These are phyloP conservation scores for Achroia grisella DNA, from an alignment of 1,140 invertebrate species.

Conservation along the genomic window DNA sequence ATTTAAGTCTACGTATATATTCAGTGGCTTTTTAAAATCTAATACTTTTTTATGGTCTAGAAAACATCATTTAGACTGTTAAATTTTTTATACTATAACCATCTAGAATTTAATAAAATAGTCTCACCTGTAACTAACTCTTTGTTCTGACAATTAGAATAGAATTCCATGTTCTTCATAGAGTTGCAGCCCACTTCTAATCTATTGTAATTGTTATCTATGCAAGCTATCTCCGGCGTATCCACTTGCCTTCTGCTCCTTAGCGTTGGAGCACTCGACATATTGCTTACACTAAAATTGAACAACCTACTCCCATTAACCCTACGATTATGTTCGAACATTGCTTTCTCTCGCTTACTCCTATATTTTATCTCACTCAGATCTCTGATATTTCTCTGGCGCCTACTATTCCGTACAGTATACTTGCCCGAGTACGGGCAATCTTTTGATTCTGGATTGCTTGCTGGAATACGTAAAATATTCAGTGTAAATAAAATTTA, in stretches of 20 bases:
- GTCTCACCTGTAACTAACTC: conserved; percentile 69
- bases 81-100: too few species aligned
- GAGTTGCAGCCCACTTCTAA: conserved; percentile 82
- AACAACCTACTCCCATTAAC: conserved; percentile 58
- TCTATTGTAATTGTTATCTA: conserved; percentile 72
- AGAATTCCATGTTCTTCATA: conserved; percentile 83
- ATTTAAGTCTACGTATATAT: too few species aligned
- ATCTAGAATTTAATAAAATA: too few species aligned
- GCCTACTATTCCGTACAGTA: conserved; percentile 76
- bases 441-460: conserved; percentile 79
- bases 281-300: conserved; percentile 65
- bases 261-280: conserved; percentile 48
- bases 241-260: conserved; percentile 42
- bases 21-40: too few species aligned
- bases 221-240: conserved; percentile 42
- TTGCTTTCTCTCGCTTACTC: conserved; percentile 38
- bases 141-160: conserved; percentile 80
- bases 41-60: too few species aligned
- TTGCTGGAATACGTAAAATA: conserved; percentile 75
- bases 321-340: conserved; percentile 51
- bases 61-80: too few species aligned
- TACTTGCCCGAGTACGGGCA: conserved; percentile 85
- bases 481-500: neutral
- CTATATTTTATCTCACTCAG: conserved; percentile 19
- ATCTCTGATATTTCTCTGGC: conserved; percentile 47